Evolutionary conservation across 2,888 invertebrate genomes (phyloP).

Genomic region (Chaitophorus viminalis): DNA sequence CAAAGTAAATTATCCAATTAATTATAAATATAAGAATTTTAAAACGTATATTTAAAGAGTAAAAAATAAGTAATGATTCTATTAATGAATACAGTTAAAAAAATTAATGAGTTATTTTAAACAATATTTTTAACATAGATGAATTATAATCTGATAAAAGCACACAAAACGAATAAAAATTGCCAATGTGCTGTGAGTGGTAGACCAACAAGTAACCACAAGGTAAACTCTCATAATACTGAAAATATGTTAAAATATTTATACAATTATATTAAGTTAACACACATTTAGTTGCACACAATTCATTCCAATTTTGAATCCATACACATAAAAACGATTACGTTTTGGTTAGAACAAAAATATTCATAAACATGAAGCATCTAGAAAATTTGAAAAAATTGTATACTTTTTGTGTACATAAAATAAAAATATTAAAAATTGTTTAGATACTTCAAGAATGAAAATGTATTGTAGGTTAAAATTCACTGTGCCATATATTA

Average conservation of each 20-base stretch:
- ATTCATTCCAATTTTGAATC: conserved; percentile 33
- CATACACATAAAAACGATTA: conserved; percentile 11
- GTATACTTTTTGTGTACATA: neutral
- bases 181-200: conserved; percentile 61
- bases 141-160: conserved; percentile 24
- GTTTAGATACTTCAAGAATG: neutral
- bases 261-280: conserved; percentile 54
- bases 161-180: conserved; percentile 52
- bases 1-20: conserved; percentile 4
- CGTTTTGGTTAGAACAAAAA: conserved; percentile 39
- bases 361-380: conserved; percentile 16
- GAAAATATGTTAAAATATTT: conserved; percentile 56
- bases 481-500: conserved; percentile 13
- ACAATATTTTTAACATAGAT: conserved; percentile 25
- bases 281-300: conserved; percentile 48
- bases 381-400: neutral
- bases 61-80: neutral
- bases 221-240: conserved; percentile 56
- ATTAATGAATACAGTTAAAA: neutral
- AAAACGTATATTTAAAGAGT: neutral
- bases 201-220: conserved; percentile 56
- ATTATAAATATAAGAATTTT: conserved; percentile 4
- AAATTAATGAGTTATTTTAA: neutral
- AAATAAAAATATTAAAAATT: neutral
- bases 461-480: conserved; percentile 23